Conservation (phyloP, 2,888 invertebrate genomes). For the Dryococelus australis region DNA sequence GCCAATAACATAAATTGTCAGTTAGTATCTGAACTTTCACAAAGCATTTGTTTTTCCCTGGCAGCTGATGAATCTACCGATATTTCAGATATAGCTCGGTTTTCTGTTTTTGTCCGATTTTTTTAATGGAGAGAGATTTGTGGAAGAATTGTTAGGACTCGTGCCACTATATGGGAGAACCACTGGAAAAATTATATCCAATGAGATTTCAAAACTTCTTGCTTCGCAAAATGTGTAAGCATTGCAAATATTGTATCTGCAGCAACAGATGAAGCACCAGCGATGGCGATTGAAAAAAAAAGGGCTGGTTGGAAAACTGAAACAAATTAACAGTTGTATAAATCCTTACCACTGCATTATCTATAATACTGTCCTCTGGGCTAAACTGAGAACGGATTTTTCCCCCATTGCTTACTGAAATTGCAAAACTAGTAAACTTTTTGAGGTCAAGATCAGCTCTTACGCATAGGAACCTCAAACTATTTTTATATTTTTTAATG, state of each 20-base stretch:
- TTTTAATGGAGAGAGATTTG: too few species aligned
- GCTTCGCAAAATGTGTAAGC: background rate
- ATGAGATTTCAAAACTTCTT: slow-evolving; percentile 17
- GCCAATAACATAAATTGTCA: too few species aligned
- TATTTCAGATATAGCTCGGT: too few species aligned
- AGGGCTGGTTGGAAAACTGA: slow-evolving; percentile 7
- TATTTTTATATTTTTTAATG: too few species aligned
- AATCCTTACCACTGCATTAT: too few species aligned
- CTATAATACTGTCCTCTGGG: slow-evolving; percentile 4
- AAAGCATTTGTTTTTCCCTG: too few species aligned
- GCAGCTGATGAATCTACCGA: too few species aligned
- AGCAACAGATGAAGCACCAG: slow-evolving; percentile 12
- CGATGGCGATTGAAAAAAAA: slow-evolving; percentile 8
- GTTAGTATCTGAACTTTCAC: too few species aligned
- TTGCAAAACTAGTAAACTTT: slow-evolving; percentile 7
- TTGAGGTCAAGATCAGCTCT: too few species aligned
- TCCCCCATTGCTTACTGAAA: slow-evolving; percentile 1
- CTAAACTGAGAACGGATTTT: background rate
- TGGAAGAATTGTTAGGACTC: background rate
- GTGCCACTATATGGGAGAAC: slow-evolving; percentile 18
- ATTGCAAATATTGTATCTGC: slow-evolving; percentile 7
- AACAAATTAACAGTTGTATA: too few species aligned
- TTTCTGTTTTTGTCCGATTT: too few species aligned
- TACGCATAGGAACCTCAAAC: too few species aligned
- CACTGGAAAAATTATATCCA: slow-evolving; percentile 18